Conservation (phyloP, 2,888 invertebrate species). For the Diabrotica balteata region DNA sequence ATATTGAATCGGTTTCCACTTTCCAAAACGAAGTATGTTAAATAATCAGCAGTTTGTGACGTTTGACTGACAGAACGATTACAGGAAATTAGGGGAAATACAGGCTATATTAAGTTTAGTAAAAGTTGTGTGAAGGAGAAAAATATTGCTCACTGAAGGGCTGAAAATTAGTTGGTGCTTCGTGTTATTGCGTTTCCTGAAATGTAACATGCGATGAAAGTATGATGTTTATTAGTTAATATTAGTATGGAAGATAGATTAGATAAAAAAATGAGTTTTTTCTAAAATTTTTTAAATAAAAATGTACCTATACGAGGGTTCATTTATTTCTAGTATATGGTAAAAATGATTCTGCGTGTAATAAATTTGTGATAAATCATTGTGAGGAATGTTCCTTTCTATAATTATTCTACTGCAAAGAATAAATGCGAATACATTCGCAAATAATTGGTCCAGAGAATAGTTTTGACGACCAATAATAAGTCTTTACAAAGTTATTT, state of each 20-base stretch:
- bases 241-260: background rate
- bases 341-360: too few relatives aligned
- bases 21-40: conserved; percentile 10
- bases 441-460: too few relatives aligned
- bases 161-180: background rate
- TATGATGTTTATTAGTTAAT: background rate
- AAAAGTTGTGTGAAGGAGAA: background rate
- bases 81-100: conserved; percentile 8
- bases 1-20: conserved; percentile 12
- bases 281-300: too few relatives aligned
- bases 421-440: too few relatives aligned
- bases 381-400: too few relatives aligned
- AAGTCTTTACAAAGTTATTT: too few relatives aligned
- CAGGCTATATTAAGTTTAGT: conserved; percentile 5
- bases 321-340: too few relatives aligned
- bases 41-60: conserved; percentile 15
- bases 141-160: background rate
- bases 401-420: too few relatives aligned
- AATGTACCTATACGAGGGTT: too few relatives aligned
- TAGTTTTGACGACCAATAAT: too few relatives aligned
- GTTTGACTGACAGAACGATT: conserved; percentile 22
- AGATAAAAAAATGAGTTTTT: too few relatives aligned
- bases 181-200: background rate
- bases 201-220: background rate
- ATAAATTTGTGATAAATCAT: too few relatives aligned